Evolutionary conservation across 2,888 invertebrate species (phyloP).

Genomic region (Glyphotaelius pellucidus): DNA sequence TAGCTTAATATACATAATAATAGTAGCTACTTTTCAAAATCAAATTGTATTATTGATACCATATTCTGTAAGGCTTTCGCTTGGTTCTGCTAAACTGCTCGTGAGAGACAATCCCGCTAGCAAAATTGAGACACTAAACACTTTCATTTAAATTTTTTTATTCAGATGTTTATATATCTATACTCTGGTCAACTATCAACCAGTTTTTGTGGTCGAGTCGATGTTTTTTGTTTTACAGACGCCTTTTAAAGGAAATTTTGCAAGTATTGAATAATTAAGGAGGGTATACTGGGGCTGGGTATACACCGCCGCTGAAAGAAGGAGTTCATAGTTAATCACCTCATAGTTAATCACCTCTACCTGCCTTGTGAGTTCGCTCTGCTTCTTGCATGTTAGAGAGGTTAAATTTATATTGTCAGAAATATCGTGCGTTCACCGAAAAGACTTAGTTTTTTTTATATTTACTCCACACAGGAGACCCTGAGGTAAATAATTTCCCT

Average conservation of each 20-base stretch:
- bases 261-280: not conserved
- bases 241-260: not conserved
- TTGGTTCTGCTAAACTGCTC: not conserved
- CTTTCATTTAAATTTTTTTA: not conserved
- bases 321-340: no score
- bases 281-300: not conserved
- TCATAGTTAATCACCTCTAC: no score
- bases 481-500: no score
- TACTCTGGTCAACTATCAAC: not conserved
- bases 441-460: no score
- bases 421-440: no score
- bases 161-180: not conserved
- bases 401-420: no score
- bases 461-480: no score
- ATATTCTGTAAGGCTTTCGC: not conserved
- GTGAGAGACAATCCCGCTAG: not conserved
- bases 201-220: not conserved
- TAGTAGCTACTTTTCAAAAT: not conserved
- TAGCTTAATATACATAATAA: no score
- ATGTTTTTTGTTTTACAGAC: not conserved
- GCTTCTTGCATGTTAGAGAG: no score
- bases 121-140: not conserved
- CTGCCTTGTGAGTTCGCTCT: no score
- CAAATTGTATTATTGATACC: not conserved
- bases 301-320: not conserved